Evolutionary conservation across 2,888 invertebrate genomes (phyloP).

Genomic region (Cryptophagus acutangulus): DNA sequence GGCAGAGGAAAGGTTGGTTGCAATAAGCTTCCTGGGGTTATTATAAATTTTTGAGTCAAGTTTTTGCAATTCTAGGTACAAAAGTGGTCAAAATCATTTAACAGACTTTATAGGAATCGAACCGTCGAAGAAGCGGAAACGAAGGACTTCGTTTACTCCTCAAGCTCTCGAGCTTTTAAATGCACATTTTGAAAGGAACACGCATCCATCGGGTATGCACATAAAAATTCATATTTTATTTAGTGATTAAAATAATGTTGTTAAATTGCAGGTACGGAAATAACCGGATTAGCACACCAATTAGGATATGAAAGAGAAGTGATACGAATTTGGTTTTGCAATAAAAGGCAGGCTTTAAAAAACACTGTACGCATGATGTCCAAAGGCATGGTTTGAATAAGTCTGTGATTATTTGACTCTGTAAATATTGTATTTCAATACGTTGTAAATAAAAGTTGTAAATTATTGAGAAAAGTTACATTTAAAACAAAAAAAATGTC

Average conservation of each 20-base stretch:
- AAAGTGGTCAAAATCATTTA: conserved; percentile 86
- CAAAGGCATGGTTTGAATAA: conserved; percentile 68
- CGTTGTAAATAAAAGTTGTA: conserved; percentile 1
- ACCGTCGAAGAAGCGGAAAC: conserved; percentile 93
- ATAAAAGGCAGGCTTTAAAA: conserved; percentile 95
- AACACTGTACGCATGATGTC: conserved; percentile 97
- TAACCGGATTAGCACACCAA: conserved; percentile 91
- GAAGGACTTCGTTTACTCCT: conserved; percentile 95
- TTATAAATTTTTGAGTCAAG: conserved; percentile 32
- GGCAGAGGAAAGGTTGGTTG: conserved; percentile 84
- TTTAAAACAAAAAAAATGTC: neutral
- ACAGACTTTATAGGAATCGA: conserved; percentile 96
- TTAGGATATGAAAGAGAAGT: conserved; percentile 96
- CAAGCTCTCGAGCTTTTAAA: conserved; percentile 92
- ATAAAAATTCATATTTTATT: conserved; percentile 3
- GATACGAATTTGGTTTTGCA: conserved; percentile 99
- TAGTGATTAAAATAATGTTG: neutral
- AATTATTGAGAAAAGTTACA: neutral
- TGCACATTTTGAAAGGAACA: conserved; percentile 93
- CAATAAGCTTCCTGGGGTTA: neutral
- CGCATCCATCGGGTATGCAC: conserved; percentile 91
- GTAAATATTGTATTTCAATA: neutral
- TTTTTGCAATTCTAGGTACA: conserved; percentile 66
- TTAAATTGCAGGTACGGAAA: conserved; percentile 76
- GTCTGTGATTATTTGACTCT: conserved; percentile 27